These are phyloP conservation scores for Polyommatus icarus DNA, from an alignment of 2,888 invertebrate genomes.

Conservation along the genomic window DNA sequence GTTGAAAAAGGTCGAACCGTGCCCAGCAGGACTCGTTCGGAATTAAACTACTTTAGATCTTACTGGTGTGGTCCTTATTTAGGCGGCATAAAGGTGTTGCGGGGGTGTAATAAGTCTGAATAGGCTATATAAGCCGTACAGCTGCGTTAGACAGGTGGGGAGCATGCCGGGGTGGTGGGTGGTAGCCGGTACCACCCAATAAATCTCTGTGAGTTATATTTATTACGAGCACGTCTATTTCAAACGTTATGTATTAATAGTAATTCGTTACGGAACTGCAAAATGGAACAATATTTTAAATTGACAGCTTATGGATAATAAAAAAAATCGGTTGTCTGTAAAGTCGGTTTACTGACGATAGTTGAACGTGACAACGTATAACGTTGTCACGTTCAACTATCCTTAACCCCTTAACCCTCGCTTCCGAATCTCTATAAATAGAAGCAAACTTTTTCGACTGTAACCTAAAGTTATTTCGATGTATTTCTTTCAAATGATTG, in stretches of 20 bases:
- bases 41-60: neutral
- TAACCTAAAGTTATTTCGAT: too few species aligned
- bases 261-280: slow-evolving; percentile 13
- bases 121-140: neutral
- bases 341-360: too few species aligned
- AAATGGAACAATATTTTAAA: neutral
- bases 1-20: neutral
- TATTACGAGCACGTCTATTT: slow-evolving; percentile 5
- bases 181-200: slow-evolving; percentile 29
- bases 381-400: too few species aligned
- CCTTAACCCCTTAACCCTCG: too few species aligned
- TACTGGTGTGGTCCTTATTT: neutral
- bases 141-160: slow-evolving; percentile 31
- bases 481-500: too few species aligned
- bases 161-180: slow-evolving; percentile 29
- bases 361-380: too few species aligned
- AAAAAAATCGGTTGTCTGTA: too few species aligned
- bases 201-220: slow-evolving; percentile 23
- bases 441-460: too few species aligned
- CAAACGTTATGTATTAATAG: neutral
- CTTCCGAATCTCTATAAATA: too few species aligned
- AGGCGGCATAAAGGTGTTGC: neutral
- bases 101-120: neutral
- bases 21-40: neutral
- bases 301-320: neutral